phyloP scores from a whole-genome alignment of 64 coral and sea anemone species.

The Pocillopora verrucosa region DNA sequence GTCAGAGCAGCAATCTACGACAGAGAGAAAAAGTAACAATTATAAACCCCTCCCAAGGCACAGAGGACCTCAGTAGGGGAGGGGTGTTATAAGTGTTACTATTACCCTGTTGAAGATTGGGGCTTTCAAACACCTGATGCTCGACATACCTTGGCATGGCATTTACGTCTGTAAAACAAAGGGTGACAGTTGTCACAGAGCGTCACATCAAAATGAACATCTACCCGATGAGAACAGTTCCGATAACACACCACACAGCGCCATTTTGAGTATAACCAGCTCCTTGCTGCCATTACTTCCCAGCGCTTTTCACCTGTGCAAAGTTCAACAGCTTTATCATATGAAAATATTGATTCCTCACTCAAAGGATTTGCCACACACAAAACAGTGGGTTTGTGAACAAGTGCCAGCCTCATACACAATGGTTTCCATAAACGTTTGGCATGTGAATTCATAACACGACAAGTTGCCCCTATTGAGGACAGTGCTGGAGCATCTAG shows the following conservation, averaged over 20 bases:
- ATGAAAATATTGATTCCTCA: constrained; percentile 66
- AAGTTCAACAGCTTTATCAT: constrained; percentile 91
- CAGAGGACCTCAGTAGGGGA: no score
- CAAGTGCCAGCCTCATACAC: constrained; percentile 68
- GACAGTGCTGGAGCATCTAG: constrained; percentile 92
- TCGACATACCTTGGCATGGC: constrained; percentile 93
- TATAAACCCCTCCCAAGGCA: neutral
- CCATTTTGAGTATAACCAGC: constrained; percentile 95
- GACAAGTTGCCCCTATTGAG: constrained; percentile 81
- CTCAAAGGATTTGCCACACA: constrained; percentile 86
- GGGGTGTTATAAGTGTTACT: no score
- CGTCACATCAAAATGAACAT: constrained; percentile 89
- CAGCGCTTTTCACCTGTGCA: constrained; percentile 66
- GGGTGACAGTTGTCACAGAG: constrained; percentile 95
- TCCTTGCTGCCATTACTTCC: constrained; percentile 84
- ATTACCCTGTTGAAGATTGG: neutral
- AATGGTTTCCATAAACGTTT: constrained; percentile 78
- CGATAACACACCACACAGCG: constrained; percentile 95
- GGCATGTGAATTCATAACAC: constrained; percentile 67
- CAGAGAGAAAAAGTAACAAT: neutral
- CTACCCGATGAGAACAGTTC: constrained; percentile 79
- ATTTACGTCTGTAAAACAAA: constrained; percentile 96
- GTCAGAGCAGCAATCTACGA: neutral
- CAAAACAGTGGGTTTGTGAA: constrained; percentile 66
- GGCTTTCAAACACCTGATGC: neutral